phyloP scores from a whole-genome alignment of 2,113 vertebrate species.

The Paedocypris sp. region DNA sequence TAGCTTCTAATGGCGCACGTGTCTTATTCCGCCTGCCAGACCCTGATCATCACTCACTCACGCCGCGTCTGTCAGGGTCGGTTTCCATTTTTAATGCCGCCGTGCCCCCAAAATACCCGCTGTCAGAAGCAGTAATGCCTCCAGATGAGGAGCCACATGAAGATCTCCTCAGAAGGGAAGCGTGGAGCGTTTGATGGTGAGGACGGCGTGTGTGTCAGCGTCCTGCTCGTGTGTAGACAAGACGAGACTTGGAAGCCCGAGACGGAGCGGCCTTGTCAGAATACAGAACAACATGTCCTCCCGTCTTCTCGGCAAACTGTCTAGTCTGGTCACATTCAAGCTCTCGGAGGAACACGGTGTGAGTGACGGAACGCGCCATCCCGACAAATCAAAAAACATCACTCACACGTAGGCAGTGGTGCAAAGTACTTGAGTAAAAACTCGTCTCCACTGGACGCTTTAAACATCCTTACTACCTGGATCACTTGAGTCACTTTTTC shows the following conservation, averaged over 20 bases:
- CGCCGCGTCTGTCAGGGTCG: neutral
- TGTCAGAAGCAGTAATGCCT: slow-evolving; percentile 3
- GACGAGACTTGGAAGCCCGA: neutral
- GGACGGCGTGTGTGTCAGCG: neutral
- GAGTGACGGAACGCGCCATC: no score
- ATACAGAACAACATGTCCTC: neutral
- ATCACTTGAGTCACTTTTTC: no score
- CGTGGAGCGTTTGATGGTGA: neutral
- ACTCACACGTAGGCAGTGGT: no score
- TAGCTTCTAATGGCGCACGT: no score
- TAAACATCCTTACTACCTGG: no score
- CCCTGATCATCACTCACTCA: no score
- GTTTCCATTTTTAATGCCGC: slow-evolving; percentile 29
- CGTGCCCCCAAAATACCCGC: slow-evolving; percentile 23
- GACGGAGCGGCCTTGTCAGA: neutral
- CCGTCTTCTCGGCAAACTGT: neutral
- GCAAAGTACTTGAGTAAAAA: no score
- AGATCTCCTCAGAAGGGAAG: neutral
- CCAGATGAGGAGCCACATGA: neutral
- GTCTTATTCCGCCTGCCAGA: no score
- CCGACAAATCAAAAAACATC: no score
- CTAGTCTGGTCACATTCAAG: neutral
- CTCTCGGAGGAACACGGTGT: no score
- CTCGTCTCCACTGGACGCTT: no score
- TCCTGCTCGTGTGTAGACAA: neutral